A percentile compares a stretch with the other conserved stretches of the same genome.
These are phyloP conservation scores for Notodonta dromedarius DNA, from an alignment of 2,888 invertebrate species.

Conservation along the genomic window DNA sequence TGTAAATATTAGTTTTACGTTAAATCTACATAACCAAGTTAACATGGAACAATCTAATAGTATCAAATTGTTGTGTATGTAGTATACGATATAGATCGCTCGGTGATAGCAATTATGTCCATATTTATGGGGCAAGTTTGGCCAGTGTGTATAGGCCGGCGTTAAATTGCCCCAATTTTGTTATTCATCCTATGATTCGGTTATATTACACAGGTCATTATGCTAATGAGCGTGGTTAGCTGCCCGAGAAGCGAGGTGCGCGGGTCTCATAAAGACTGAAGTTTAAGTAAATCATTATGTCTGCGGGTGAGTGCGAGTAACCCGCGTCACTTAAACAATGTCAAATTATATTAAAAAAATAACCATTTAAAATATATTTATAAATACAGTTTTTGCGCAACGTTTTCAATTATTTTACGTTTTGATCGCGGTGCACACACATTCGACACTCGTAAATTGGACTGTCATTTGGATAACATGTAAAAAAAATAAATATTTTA, in stretches of 20 bases:
- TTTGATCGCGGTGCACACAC: no score
- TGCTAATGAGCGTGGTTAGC: conserved; percentile 34
- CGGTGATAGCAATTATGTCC: conserved; percentile 50
- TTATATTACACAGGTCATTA: conserved; percentile 46
- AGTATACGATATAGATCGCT: conserved; percentile 44
- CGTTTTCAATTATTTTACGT: no score
- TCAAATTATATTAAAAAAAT: no score
- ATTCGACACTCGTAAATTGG: no score
- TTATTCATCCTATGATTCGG: conserved; percentile 43
- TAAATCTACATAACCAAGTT: conserved; percentile 38
- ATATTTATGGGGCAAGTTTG: conserved; percentile 36
- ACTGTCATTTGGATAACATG: no score
- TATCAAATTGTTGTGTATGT: conserved; percentile 50
- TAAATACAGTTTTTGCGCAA: no score
- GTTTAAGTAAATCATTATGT: conserved; percentile 15
- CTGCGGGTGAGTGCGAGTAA: no score
- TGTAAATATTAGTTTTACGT: conserved; percentile 22
- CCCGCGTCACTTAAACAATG: no score
- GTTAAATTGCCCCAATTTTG: conserved; percentile 42
- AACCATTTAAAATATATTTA: no score
- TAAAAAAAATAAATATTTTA: no score
- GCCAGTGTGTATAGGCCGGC: conserved; percentile 21
- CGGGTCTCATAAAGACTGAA: conserved; percentile 16
- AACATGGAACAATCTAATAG: conserved; percentile 42
- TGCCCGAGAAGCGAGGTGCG: conserved; percentile 24